phyloP scores from a whole-genome alignment of 2,797 vertebrate species.

The Simalia tracyae region DNA sequence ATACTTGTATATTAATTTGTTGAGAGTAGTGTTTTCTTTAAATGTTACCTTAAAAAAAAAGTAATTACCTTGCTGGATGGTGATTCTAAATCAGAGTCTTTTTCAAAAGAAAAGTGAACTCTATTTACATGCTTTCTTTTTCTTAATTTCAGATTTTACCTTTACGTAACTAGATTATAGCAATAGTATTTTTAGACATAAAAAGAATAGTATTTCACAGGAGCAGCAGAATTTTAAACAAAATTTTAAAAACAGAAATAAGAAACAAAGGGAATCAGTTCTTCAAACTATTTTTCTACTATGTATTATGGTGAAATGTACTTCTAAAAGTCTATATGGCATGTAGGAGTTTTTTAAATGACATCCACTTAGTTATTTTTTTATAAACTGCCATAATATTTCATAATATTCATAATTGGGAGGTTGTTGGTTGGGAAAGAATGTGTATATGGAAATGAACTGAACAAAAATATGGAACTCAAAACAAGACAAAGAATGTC shows the following conservation, averaged over 20 bases:
- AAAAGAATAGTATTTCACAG: neutral
- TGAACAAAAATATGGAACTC: neutral
- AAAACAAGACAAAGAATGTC: neutral
- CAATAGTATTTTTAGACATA: neutral
- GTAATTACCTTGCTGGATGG: neutral
- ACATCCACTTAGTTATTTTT: neutral
- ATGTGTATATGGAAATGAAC: neutral
- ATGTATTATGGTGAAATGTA: neutral
- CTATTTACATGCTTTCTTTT: neutral
- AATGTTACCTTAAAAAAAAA: neutral
- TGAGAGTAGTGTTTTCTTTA: neutral
- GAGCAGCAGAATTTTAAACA: neutral
- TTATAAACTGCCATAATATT: neutral
- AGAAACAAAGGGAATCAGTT: neutral
- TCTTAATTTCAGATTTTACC: neutral
- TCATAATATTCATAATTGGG: neutral
- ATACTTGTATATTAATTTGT: neutral
- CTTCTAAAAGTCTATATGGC: neutral
- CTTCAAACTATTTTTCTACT: neutral
- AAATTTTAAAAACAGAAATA: neutral
- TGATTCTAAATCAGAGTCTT: neutral
- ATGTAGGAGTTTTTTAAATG: neutral
- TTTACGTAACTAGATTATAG: neutral
- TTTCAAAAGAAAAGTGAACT: neutral
- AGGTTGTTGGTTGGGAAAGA: neutral